Base-by-base conservation (phyloP, 1,140 invertebrate genomes). In the Neodiprion virginianus region DNA sequence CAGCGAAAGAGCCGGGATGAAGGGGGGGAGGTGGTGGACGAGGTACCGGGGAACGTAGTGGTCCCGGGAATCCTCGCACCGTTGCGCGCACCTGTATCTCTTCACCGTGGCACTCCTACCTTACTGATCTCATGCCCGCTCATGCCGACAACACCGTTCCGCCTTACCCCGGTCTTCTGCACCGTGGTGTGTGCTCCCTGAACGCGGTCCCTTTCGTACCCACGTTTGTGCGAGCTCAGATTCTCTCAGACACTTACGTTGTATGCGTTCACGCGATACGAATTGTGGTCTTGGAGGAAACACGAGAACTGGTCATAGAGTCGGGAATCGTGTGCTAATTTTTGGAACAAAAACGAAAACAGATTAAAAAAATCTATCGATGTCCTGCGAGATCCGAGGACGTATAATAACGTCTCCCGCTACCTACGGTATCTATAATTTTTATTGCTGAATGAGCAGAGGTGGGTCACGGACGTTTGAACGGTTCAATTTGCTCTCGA, bases 81-180 rank as follows among this genome's bases (percentile, higher is more conserved):
- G 78, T 83, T 82, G 76, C 79, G 53, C 53, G 53, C 53, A 83
- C 80, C 81, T 82, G 76, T 80, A 80, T 70, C 61, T 75, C 12
- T 72, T 49, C 72, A 48, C 69, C 69, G 67, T 82, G 76, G 78
- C 79, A 80, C 78, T 80, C 78, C 78, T 81, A 81, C 77, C 76
- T 82, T 79, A 81, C 77, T 80, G 78, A 83, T 79, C 77, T 50
- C 77, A 47, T 69, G 47, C 68, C 47, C 68, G 68, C 14, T 23
- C 11, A 47, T 47, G 21, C 68, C 68, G 61, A 66, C 21, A 69
- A 70, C 28, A 48, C 67, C 47, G 53, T 50, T 67, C 66, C 49
- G 50, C 67, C 49, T 47, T 21, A 49, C 21, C 48, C 48, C 23
- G 71, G 65, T 53, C 7, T 70, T 47, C 49, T 61, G 69, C 48